Percentiles rank a stretch among this genome's conserved stretches.
These are phyloP conservation scores for Chydorus sphaericus DNA, from an alignment of 2,888 invertebrate species.

Conservation along the genomic window DNA sequence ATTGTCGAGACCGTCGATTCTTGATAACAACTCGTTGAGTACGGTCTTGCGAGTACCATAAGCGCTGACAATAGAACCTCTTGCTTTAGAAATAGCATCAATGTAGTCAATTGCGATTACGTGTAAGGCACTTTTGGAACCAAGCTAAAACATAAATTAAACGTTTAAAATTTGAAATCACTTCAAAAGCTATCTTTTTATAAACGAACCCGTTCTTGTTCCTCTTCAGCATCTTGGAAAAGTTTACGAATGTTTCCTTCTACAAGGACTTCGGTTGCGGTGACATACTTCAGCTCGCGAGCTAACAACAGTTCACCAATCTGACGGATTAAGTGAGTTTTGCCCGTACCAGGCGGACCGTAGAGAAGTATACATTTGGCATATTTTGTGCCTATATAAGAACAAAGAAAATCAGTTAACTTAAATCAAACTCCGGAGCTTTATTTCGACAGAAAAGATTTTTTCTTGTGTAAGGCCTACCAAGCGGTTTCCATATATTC, in stretches of 20 bases:
- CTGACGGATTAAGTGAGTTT: slow-evolving; percentile 97
- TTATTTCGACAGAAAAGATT: too few species aligned
- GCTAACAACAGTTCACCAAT: slow-evolving; percentile 98
- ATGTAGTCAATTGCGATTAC: slow-evolving; percentile 99
- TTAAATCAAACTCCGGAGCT: background rate
- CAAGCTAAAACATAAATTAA: slow-evolving; percentile 42
- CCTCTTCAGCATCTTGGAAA: slow-evolving; percentile 98
- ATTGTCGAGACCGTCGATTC: slow-evolving; percentile 97
- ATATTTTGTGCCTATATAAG: slow-evolving; percentile 83
- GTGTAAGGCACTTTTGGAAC: slow-evolving; percentile 91
- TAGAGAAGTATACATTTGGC: slow-evolving; percentile 91
- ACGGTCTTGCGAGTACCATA: slow-evolving; percentile 98
- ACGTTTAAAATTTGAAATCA: background rate
- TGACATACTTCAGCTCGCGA: slow-evolving; percentile 96
- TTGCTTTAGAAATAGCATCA: slow-evolving; percentile 96
- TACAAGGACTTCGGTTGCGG: slow-evolving; percentile 95
- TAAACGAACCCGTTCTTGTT: slow-evolving; percentile 65
- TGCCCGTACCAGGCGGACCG: slow-evolving; percentile 98
- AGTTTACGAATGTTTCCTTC: slow-evolving; percentile 91
- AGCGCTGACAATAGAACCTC: slow-evolving; percentile 95
- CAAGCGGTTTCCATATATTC: slow-evolving; percentile 92
- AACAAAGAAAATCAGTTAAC: background rate
- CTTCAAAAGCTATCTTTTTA: background rate
- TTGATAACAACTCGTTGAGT: slow-evolving; percentile 93
- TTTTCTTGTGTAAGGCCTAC: slow-evolving; percentile 30